A percentile compares a stretch with the other conserved stretches of the same genome.
phyloP scores from a whole-genome alignment of 2,113 vertebrate genomes.

The Pluvialis apricaria region DNA sequence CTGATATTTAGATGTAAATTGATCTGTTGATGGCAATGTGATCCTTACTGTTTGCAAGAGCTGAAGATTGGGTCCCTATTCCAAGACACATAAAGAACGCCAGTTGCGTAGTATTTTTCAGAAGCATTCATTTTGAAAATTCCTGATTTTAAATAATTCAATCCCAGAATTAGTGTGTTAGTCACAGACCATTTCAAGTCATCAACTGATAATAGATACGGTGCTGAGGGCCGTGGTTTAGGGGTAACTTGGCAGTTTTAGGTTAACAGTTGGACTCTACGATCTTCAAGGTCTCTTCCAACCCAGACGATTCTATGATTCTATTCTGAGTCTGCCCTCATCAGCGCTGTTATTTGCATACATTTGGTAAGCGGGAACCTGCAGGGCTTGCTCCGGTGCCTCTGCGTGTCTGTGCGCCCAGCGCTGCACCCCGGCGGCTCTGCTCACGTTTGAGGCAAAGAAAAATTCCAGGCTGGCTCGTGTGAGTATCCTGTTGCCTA shows the following conservation, averaged over 20 bases:
- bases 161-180: accelerated
- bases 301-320: background rate
- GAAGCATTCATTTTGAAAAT: accelerated
- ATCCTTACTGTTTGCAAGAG: accelerated
- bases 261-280: background rate
- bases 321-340: background rate
- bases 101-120: accelerated
- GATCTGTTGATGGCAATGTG: background rate
- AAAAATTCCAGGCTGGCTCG: background rate
- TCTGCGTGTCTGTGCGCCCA: too few relatives aligned
- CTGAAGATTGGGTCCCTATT: background rate
- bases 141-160: background rate
- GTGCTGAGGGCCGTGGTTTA: background rate
- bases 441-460: background rate
- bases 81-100: accelerated
- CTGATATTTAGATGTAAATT: background rate
- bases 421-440: background rate
- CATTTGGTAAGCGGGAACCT: background rate
- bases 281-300: background rate
- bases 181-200: background rate
- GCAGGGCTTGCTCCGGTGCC: background rate
- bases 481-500: background rate
- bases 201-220: background rate
- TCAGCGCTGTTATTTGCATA: background rate
- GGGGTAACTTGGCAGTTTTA: background rate